phyloP scores from a whole-genome alignment of 2,797 vertebrate genomes.

The Mus spretus region DNA sequence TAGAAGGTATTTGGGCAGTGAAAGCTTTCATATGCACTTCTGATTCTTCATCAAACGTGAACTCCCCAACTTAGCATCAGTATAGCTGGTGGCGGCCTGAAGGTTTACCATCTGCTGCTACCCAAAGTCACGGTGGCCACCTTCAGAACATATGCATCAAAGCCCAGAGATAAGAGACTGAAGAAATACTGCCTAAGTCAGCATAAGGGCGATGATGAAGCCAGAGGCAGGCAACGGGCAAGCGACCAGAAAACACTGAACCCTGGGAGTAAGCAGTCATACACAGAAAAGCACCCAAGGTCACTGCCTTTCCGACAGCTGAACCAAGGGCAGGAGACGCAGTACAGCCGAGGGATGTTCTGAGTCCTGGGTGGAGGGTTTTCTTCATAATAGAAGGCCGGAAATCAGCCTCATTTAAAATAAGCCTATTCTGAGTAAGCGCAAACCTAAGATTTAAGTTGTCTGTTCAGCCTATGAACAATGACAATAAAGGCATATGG shows the following conservation, averaged over 20 bases:
- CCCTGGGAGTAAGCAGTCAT: constrained; percentile 79
- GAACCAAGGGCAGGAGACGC: constrained; percentile 69
- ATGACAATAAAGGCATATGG: background rate
- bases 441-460: constrained; percentile 41
- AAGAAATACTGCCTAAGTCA: constrained; percentile 89
- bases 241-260: constrained; percentile 86
- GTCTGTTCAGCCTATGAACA: background rate
- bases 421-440: constrained; percentile 15
- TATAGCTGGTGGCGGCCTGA: constrained; percentile 95
- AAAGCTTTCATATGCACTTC: constrained; percentile 97
- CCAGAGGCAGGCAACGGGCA: constrained; percentile 91
- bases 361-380: background rate
- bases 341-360: background rate
- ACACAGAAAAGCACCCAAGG: constrained; percentile 86
- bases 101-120: constrained; percentile 98
- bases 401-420: constrained; percentile 68
- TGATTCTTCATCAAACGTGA: constrained; percentile 96
- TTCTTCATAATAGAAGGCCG: background rate
- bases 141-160: constrained; percentile 99
- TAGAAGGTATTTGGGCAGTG: constrained; percentile 91
- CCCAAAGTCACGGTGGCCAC: constrained; percentile 94
- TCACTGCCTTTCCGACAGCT: constrained; percentile 77
- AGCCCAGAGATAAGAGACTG: constrained; percentile 90
- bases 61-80: constrained; percentile 96
- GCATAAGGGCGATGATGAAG: constrained; percentile 87